A percentile compares a stretch with the other conserved stretches of the same genome.
These are phyloP conservation scores for Eristalis intricaria DNA, from an alignment of 2,888 invertebrate species.

Conservation along the genomic window DNA sequence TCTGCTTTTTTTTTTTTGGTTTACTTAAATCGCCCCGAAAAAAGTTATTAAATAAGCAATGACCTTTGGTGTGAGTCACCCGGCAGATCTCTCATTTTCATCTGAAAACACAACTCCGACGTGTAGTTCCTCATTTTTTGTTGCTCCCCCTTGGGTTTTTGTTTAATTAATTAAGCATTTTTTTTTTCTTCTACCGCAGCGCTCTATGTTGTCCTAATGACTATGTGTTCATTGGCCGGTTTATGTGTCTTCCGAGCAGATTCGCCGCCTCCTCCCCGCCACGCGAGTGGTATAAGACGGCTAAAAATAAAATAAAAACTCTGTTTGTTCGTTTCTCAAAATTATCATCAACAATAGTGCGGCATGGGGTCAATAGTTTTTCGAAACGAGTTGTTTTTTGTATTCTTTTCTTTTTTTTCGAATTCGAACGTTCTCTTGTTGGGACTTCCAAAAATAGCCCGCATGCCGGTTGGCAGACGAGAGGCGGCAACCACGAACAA, in stretches of 20 bases:
- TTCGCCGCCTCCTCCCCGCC: not conserved
- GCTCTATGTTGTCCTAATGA: not conserved
- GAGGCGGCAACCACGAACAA: not conserved
- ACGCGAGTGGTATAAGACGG: not conserved
- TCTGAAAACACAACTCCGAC: not conserved
- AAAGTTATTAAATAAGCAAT: conserved; percentile 47
- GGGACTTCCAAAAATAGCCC: not conserved
- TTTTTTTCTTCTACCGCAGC: not conserved
- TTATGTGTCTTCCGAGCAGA: not conserved
- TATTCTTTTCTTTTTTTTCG: not conserved
- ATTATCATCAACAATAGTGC: not conserved
- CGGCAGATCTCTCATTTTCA: not conserved
- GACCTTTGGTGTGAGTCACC: conserved; percentile 58
- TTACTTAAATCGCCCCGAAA: conserved; percentile 7
- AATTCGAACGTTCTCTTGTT: not conserved
- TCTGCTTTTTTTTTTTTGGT: not conserved
- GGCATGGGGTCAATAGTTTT: not conserved
- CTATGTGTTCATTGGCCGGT: not conserved
- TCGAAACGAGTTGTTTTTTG: not conserved
- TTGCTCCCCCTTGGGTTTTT: not conserved
- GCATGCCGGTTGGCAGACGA: not conserved
- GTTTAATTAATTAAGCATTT: not conserved
- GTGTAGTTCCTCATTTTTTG: not conserved
- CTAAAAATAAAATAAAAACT: not conserved
- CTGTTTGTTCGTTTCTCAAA: not conserved